phyloP scores from a whole-genome alignment of 2,113 vertebrate species.

The Scomber scombrus region DNA sequence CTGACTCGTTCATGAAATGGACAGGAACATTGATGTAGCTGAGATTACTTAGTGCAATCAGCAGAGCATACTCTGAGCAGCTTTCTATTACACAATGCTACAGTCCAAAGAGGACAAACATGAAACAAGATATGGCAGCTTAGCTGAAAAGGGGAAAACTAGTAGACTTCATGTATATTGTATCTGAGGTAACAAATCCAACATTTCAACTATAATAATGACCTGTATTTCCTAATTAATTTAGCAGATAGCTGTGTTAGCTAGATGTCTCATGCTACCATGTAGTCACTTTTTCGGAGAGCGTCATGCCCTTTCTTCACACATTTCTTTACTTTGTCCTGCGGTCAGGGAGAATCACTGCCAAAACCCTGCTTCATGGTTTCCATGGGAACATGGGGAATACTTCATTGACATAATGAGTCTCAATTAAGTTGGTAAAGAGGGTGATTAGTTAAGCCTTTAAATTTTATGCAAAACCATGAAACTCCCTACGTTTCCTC shows the following conservation, averaged over 20 bases:
- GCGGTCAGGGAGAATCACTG: slow-evolving; percentile 48
- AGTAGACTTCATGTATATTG: not conserved
- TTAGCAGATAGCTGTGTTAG: slow-evolving; percentile 12
- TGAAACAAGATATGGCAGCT: slow-evolving; percentile 18
- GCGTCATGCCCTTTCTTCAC: slow-evolving; percentile 13
- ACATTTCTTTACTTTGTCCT: slow-evolving; percentile 61
- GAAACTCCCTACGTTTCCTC: slow-evolving; percentile 64
- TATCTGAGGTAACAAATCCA: not conserved
- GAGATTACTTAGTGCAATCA: slow-evolving; percentile 46
- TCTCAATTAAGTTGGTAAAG: slow-evolving; percentile 78
- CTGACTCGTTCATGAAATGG: slow-evolving; percentile 38
- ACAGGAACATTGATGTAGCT: slow-evolving; percentile 39
- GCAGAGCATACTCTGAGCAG: slow-evolving; percentile 8
- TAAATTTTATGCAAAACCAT: slow-evolving; percentile 69
- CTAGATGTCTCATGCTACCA: not conserved
- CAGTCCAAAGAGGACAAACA: not conserved
- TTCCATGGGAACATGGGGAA: slow-evolving; percentile 77
- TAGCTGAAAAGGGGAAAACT: not conserved
- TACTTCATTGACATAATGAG: slow-evolving; percentile 74
- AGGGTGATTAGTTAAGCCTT: slow-evolving; percentile 79
- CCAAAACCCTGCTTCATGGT: slow-evolving; percentile 70
- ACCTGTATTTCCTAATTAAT: slow-evolving; percentile 1
- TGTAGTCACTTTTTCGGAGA: slow-evolving; percentile 19
- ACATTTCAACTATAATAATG: not conserved
- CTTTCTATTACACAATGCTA: slow-evolving; percentile 18